Evolutionary conservation across 2,888 invertebrate genomes (phyloP).

Genomic region (Tinea pellionella): DNA sequence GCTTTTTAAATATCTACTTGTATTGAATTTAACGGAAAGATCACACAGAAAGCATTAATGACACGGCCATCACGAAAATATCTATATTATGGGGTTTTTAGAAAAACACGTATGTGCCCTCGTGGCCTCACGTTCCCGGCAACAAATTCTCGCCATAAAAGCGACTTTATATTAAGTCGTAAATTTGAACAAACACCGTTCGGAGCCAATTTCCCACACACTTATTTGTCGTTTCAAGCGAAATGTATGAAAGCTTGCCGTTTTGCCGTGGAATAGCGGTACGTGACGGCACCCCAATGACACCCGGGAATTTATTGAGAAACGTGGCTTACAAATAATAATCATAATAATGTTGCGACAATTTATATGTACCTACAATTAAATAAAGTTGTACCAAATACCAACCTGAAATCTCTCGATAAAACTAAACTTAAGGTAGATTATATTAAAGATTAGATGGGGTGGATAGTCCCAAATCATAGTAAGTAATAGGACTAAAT

Average conservation of each 20-base stretch:
- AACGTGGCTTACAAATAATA: conserved; percentile 28
- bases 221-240: conserved; percentile 24
- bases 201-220: conserved; percentile 37
- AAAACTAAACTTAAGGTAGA: no score
- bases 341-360: not conserved
- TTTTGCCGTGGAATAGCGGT: conserved; percentile 24
- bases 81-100: not conserved
- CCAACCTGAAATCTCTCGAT: no score
- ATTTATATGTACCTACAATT: not conserved
- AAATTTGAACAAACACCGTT: conserved; percentile 43
- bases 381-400: no score
- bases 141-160: conserved; percentile 34
- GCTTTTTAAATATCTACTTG: not conserved
- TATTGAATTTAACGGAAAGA: not conserved
- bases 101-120: conserved; percentile 2
- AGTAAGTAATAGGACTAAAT: no score
- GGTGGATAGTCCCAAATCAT: no score
- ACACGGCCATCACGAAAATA: not conserved
- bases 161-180: conserved; percentile 50
- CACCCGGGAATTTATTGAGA: conserved; percentile 42
- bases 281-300: conserved; percentile 41
- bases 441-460: no score
- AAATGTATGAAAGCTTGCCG: conserved; percentile 15
- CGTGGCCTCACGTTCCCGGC: conserved; percentile 26
- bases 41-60: not conserved